These are phyloP conservation scores for Hexactinellida sp. DNA, from an alignment of 37 sponge, comb jelly and placozoan species.

Conservation along the genomic window DNA sequence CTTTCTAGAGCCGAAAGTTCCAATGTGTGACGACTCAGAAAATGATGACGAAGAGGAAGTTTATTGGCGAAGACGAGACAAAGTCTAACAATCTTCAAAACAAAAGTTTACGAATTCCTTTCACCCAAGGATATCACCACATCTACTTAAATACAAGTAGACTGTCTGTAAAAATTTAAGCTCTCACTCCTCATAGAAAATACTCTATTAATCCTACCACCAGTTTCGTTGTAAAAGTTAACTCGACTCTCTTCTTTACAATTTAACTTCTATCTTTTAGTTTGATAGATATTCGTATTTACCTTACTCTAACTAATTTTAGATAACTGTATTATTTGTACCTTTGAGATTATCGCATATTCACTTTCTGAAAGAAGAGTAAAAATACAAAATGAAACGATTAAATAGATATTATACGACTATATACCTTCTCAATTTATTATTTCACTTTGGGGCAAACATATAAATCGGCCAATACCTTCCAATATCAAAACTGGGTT, in stretches of 20 bases:
- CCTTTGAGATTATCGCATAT: constrained; percentile 17
- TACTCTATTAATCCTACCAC: not conserved
- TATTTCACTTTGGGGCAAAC: too few species aligned
- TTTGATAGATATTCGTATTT: not conserved
- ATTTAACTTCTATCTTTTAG: not conserved
- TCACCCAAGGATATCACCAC: not conserved
- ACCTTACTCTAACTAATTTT: not conserved
- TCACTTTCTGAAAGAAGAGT: constrained; percentile 18
- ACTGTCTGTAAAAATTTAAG: not conserved
- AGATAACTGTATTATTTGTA: not conserved
- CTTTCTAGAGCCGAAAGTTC: not conserved
- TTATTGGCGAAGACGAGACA: constrained; percentile 11
- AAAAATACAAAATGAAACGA: constrained; percentile 7
- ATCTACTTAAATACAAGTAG: not conserved
- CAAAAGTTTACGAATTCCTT: not conserved
- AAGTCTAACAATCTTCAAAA: not conserved
- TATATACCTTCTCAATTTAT: not conserved
- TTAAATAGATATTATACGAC: not conserved
- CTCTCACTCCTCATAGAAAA: not conserved
- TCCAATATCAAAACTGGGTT: too few species aligned
- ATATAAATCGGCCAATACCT: too few species aligned
- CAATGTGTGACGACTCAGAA: not conserved
- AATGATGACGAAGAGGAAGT: constrained; percentile 13
- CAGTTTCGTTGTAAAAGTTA: not conserved
- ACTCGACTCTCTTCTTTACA: not conserved